Conservation (phyloP, 2,888 invertebrate genomes). For the Heliconius ismenius region DNA sequence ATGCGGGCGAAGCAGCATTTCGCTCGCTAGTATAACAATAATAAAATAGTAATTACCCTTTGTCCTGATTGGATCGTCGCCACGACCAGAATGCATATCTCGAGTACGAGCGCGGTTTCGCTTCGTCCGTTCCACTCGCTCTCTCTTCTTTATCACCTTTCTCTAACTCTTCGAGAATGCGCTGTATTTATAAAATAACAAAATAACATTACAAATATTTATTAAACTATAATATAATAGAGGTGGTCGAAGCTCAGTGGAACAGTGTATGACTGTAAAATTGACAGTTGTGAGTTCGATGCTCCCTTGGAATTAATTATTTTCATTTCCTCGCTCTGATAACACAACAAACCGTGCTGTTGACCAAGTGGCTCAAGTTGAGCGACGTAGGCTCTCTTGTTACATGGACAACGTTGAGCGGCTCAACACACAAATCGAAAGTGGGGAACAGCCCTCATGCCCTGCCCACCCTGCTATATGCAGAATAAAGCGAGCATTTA, state of each 20-base stretch:
- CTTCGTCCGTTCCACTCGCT: slow-evolving; percentile 54
- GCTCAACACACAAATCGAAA: background rate
- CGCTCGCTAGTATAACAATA: background rate
- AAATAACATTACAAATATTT: background rate
- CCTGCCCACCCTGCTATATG: background rate
- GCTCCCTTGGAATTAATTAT: background rate
- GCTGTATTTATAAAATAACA: slow-evolving; percentile 33
- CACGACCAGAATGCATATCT: slow-evolving; percentile 83
- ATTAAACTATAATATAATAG: background rate
- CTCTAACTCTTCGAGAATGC: slow-evolving; percentile 71
- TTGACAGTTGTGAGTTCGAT: background rate
- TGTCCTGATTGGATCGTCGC: slow-evolving; percentile 80
- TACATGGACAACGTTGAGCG: no score
- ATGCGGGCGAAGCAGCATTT: no score
- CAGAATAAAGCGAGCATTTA: background rate
- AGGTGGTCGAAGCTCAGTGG: background rate
- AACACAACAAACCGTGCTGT: background rate
- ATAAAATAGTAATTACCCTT: slow-evolving; percentile 52
- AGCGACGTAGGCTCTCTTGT: no score
- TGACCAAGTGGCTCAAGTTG: background rate
- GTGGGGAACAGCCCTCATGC: background rate
- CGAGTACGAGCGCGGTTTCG: slow-evolving; percentile 79
- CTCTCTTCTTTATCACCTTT: slow-evolving; percentile 68
- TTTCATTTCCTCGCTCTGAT: background rate
- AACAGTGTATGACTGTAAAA: background rate